A percentile compares a stretch with the other conserved stretches of the same genome.
Conservation (phyloP, 2,888 invertebrate species). For the Sphecodes monilicornis region DNA sequence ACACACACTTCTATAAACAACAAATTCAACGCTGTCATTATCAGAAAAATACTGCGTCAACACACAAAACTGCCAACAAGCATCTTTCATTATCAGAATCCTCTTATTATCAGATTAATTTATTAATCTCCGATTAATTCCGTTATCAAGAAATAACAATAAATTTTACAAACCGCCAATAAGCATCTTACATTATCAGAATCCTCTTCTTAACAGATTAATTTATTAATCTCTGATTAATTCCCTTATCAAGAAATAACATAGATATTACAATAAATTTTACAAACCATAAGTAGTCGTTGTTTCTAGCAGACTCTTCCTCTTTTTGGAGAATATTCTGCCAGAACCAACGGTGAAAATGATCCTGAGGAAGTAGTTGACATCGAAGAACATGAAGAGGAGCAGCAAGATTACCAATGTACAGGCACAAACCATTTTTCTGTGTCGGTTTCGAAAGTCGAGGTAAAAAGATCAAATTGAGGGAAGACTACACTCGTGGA, state of each 20-base stretch:
- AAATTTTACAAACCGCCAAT: too few species aligned
- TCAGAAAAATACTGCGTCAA: neutral
- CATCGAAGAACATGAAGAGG: conserved; percentile 91
- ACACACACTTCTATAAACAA: neutral
- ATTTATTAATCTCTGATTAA: too few species aligned
- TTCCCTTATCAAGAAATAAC: neutral
- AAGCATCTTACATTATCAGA: too few species aligned
- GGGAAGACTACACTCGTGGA: conserved; percentile 26
- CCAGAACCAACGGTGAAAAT: conserved; percentile 90
- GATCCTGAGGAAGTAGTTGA: conserved; percentile 91
- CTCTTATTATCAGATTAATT: too few species aligned
- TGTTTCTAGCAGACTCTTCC: conserved; percentile 88
- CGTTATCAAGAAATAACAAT: too few species aligned
- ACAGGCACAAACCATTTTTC: conserved; percentile 75
- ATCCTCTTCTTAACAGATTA: too few species aligned
- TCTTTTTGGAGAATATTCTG: conserved; percentile 89
- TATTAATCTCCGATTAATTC: too few species aligned
- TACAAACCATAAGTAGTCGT: conserved; percentile 91
- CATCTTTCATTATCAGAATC: neutral
- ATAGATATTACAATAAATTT: neutral
- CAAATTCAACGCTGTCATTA: neutral
- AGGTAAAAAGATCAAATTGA: neutral
- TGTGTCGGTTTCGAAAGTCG: neutral
- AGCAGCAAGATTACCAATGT: conserved; percentile 84
- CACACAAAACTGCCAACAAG: neutral